These are phyloP conservation scores for Priocnemis perturbator DNA, from an alignment of 2,888 invertebrate genomes.

Conservation along the genomic window DNA sequence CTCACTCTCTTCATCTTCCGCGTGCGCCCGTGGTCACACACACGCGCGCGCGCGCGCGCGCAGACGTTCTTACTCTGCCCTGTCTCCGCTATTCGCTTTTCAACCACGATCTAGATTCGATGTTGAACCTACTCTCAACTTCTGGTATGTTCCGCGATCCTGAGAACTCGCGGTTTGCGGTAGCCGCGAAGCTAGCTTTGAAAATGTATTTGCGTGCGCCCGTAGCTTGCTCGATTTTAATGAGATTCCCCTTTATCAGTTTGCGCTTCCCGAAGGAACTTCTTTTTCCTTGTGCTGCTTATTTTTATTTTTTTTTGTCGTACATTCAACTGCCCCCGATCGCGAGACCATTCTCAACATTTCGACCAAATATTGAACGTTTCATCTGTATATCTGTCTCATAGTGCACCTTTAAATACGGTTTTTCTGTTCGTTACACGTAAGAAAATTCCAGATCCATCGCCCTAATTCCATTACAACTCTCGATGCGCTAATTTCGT, in stretches of 20 bases:
- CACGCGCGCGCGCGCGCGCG: not conserved
- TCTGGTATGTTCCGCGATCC: slow-evolving; percentile 29
- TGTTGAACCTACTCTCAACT: slow-evolving; percentile 31
- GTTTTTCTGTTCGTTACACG: too few species aligned
- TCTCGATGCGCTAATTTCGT: too few species aligned
- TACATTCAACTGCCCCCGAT: too few species aligned
- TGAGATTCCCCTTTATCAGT: slow-evolving; percentile 15
- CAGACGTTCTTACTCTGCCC: not conserved
- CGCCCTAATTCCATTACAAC: too few species aligned
- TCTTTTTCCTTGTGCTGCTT: not conserved
- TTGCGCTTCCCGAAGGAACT: too few species aligned
- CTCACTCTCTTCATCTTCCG: slow-evolving; percentile 9
- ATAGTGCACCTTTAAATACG: too few species aligned
- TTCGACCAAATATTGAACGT: too few species aligned
- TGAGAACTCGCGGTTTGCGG: slow-evolving; percentile 29
- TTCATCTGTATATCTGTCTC: too few species aligned
- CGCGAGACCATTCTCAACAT: too few species aligned
- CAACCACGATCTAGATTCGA: slow-evolving; percentile 33
- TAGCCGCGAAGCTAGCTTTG: slow-evolving; percentile 7
- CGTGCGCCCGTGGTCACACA: too few species aligned
- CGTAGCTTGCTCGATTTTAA: slow-evolving; percentile 31
- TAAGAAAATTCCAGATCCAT: too few species aligned
- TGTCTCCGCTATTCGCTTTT: slow-evolving; percentile 34
- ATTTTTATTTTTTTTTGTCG: too few species aligned
- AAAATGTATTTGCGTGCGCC: slow-evolving; percentile 10